Base-by-base conservation (phyloP, 1,140 invertebrate species). In the Drosophila mauritiana region DNA sequence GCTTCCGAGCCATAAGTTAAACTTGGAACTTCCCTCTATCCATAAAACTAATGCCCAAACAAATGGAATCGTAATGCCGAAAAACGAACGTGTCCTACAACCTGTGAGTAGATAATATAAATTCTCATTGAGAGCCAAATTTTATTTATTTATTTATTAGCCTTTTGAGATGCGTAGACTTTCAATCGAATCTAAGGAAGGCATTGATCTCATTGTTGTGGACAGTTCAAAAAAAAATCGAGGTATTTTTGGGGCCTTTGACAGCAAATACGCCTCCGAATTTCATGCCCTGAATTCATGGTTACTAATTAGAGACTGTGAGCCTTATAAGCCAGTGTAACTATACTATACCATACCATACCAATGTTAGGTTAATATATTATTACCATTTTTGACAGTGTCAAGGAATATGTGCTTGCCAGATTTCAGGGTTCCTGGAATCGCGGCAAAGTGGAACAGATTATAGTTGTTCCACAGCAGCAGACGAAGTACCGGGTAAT, bases 171-270 rank as follows among this genome's bases (percentile, higher is more conserved):
- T 51, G 8, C 55, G n/a, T 1, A 75, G 46, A 4, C 45, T 86
- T 5, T 36, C 6, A 1, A 43, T 15, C 10, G 40, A 45, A 6
- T 17, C 7, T 12, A 27, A 7, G 4, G 48, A 51, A 0, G 76
- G 79, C 4, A 53, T 91, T 1, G 73, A 89, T 31, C 48, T 78
- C 3, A 64, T 62, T 12, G 57, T 91, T 53, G 79, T 90, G 22
- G 89, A 91, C 20, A 77, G 73, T 25, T 45, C 72, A 0, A 75
- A 62, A 13, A 49, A 86, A 8, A 22, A 36, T 8, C 62, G 67
- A 7, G 90, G 90, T n/a, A 73, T 86, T 27, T 45, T 91, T 53
- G 90, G 89, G 0, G 85, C 76, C 10, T 67, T 91, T n/a, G 77
- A 85, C 25, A 57, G 52, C 20, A 13, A 17, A 0, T 42, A 75